phyloP scores from a whole-genome alignment of 2,113 vertebrate genomes.

The Ranitomeya imitator region DNA sequence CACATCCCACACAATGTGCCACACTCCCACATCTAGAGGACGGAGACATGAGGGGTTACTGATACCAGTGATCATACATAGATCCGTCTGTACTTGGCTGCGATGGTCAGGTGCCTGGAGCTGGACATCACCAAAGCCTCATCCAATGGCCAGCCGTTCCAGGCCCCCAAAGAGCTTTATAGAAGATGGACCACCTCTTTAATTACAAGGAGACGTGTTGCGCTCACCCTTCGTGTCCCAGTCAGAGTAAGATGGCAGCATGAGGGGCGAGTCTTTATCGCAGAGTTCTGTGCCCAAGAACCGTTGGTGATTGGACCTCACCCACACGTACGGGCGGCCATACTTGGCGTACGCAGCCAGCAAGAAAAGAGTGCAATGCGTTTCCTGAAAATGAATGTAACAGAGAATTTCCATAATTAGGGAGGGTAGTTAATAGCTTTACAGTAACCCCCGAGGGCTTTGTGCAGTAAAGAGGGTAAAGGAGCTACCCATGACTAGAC shows the following conservation, averaged over 20 bases:
- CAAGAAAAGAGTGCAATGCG: constrained; percentile 80
- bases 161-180: too few species aligned
- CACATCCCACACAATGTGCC: constrained; percentile 77
- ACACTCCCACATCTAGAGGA: constrained; percentile 69
- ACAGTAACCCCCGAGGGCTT: too few species aligned
- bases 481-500: too few species aligned
- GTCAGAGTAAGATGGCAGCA: constrained; percentile 52
- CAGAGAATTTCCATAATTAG: too few species aligned
- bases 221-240: constrained; percentile 42
- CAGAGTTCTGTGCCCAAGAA: constrained; percentile 73
- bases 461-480: too few species aligned
- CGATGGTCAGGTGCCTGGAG: too few species aligned
- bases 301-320: constrained; percentile 79
- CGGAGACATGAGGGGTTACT: background rate
- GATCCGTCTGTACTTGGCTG: too few species aligned
- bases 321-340: constrained; percentile 77
- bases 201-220: background rate
- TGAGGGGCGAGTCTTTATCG: constrained; percentile 77
- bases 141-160: too few species aligned
- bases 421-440: too few species aligned
- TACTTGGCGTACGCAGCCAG: constrained; percentile 79
- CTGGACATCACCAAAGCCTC: too few species aligned
- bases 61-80: background rate
- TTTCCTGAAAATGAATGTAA: constrained; percentile 65
- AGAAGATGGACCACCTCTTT: background rate